phyloP scores from a whole-genome alignment of 2,797 vertebrate species.

The Carduelis carduelis region DNA sequence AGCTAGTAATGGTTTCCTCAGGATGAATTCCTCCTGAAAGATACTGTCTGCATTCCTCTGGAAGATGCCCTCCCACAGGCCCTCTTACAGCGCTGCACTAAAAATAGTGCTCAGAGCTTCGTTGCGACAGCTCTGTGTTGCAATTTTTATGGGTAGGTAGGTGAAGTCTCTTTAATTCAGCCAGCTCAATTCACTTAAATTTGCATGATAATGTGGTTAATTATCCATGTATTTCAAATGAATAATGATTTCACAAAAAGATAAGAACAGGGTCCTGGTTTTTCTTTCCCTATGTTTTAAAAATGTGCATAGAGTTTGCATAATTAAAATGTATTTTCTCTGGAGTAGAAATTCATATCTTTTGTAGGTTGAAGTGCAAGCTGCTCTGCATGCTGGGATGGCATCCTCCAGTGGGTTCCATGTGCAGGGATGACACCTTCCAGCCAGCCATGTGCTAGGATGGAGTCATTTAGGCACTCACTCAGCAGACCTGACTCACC shows the following conservation, averaged over 20 bases:
- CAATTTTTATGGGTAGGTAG: slow-evolving; percentile 26
- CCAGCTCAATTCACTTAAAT: slow-evolving; percentile 24
- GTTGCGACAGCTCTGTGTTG: background rate
- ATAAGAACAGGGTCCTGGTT: slow-evolving; percentile 4
- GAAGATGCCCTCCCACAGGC: slow-evolving; percentile 39
- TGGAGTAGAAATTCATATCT: background rate
- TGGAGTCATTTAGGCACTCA: background rate
- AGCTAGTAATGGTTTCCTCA: slow-evolving; percentile 1
- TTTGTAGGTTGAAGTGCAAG: background rate
- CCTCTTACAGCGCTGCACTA: background rate
- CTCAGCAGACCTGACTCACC: background rate
- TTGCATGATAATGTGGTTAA: slow-evolving; percentile 56
- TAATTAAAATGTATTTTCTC: slow-evolving; percentile 11
- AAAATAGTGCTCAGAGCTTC: slow-evolving; percentile 28
- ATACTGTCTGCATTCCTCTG: background rate
- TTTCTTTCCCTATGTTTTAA: background rate
- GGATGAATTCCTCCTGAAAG: slow-evolving; percentile 30
- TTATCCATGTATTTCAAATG: slow-evolving; percentile 42
- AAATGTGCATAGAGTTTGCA: slow-evolving; percentile 27
- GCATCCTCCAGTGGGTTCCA: accelerated
- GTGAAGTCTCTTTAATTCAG: slow-evolving; percentile 36
- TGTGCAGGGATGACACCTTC: background rate
- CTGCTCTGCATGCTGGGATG: background rate
- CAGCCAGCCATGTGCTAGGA: background rate
- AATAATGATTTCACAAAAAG: slow-evolving; percentile 47